Conservation (phyloP, 2,888 invertebrate species). For the Papilio protenor region DNA sequence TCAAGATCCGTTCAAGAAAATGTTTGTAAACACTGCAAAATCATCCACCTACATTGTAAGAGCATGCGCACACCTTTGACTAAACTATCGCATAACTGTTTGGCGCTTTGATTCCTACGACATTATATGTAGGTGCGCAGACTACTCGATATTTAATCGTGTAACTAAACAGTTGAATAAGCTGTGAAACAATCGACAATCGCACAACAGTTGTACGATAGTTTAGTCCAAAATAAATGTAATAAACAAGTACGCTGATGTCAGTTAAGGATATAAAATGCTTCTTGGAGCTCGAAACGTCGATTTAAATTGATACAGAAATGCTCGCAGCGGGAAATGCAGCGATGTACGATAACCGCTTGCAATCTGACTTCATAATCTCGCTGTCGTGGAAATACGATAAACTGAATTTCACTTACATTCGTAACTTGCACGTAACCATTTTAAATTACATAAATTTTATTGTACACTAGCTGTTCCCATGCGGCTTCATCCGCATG, state of each 20-base stretch:
- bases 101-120: too few species aligned
- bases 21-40: too few species aligned
- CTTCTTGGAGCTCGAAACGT: not conserved
- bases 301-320: conserved; percentile 23
- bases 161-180: too few species aligned
- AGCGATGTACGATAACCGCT: conserved; percentile 29
- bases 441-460: not conserved
- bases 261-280: conserved; percentile 15
- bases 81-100: too few species aligned
- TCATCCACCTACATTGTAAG: too few species aligned
- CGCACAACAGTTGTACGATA: too few species aligned
- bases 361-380: conserved; percentile 34
- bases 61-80: too few species aligned
- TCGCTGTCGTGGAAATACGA: conserved; percentile 21
- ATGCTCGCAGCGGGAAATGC: conserved; percentile 18
- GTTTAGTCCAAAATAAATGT: not conserved
- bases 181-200: too few species aligned
- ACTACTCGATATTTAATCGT: too few species aligned
- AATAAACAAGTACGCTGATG: not conserved
- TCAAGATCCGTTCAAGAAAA: too few species aligned
- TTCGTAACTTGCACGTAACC: not conserved
- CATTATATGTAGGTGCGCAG: too few species aligned
- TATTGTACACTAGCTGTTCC: not conserved
- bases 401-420: conserved; percentile 3
- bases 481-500: too few species aligned